Conservation (phyloP, 2,113 vertebrate species). For the Notarius quadriscutis region DNA sequence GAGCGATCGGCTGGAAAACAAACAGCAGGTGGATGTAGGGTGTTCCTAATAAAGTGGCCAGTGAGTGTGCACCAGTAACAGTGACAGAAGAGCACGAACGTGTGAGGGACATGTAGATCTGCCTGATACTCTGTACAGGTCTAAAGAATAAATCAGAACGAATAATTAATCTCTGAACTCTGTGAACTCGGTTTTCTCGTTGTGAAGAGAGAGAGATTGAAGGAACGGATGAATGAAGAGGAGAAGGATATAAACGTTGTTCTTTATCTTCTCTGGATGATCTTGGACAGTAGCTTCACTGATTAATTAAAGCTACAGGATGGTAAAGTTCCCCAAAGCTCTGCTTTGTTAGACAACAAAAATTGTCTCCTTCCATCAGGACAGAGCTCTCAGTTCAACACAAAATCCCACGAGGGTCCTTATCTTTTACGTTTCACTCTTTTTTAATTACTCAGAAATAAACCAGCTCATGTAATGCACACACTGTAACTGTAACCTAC, state of each 20-base stretch:
- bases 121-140: neutral
- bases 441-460: no score
- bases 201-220: neutral
- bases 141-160: neutral
- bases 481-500: no score
- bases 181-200: neutral
- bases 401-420: neutral
- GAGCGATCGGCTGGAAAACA: no score
- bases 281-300: neutral
- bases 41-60: no score
- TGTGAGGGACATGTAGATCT: neutral
- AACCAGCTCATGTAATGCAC: neutral
- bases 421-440: no score
- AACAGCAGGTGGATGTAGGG: no score
- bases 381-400: neutral
- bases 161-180: neutral
- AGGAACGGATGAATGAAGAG: neutral
- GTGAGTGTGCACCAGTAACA: neutral
- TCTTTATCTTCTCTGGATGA: neutral
- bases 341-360: neutral
- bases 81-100: neutral
- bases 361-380: no score
- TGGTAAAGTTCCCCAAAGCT: neutral
- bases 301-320: neutral
- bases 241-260: neutral